Evolutionary conservation across 2,113 vertebrate genomes (phyloP).

Genomic region (Caloenas nicobarica): DNA sequence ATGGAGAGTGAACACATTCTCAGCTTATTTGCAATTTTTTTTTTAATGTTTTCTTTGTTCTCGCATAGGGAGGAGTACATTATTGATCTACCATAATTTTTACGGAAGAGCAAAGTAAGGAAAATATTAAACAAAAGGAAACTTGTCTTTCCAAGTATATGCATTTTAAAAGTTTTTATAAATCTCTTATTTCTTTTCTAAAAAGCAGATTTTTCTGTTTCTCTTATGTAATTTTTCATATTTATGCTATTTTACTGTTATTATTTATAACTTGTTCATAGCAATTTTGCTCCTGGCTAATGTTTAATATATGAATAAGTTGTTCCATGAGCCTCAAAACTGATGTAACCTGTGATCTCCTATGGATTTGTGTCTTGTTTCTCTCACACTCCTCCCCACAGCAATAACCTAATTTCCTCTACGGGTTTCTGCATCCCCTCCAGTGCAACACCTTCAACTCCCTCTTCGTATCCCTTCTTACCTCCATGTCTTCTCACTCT

Average conservation of each 20-base stretch:
- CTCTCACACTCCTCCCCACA: not conserved
- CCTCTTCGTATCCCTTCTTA: not conserved
- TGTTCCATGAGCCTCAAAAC: not conserved
- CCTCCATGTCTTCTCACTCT: not conserved
- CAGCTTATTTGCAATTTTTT: not conserved
- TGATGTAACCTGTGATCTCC: not conserved
- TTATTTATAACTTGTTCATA: not conserved
- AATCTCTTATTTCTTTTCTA: not conserved
- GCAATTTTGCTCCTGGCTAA: not conserved
- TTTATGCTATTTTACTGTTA: not conserved
- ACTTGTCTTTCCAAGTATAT: not conserved
- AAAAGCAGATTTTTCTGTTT: not conserved
- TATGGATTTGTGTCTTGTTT: not conserved
- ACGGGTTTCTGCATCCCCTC: not conserved
- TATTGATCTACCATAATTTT: not conserved
- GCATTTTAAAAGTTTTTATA: not conserved
- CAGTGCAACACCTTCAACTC: not conserved
- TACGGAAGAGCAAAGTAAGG: not conserved
- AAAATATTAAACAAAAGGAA: not conserved
- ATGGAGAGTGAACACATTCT: not conserved
- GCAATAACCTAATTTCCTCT: not conserved
- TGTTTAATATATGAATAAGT: not conserved
- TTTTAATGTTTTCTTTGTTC: conserved; percentile 3
- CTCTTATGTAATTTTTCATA: not conserved
- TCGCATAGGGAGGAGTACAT: not conserved